These are phyloP conservation scores for Oscheius myriophilus DNA, from an alignment of 2,888 invertebrate genomes.

Conservation along the genomic window DNA sequence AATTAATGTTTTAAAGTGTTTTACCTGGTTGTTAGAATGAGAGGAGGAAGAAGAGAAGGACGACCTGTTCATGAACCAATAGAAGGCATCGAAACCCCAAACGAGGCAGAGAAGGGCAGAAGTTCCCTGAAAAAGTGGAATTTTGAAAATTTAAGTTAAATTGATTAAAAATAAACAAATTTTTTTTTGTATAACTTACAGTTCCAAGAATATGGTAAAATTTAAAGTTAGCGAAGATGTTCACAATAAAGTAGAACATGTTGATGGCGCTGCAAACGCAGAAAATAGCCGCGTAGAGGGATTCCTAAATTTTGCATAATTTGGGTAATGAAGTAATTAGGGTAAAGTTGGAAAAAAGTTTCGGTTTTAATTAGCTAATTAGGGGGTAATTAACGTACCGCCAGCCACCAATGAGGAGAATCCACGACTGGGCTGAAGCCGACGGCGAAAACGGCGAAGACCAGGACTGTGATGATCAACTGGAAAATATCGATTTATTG, in stretches of 20 bases:
- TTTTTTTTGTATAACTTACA: constrained; percentile 23
- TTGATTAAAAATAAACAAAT: neutral
- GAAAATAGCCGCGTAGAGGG: constrained; percentile 36
- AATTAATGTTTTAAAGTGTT: neutral
- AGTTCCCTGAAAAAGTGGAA: constrained; percentile 1
- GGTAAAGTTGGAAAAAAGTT: too few species aligned
- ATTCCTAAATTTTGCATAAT: constrained; percentile 36
- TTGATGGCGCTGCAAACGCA: constrained; percentile 44
- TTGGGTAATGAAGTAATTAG: too few species aligned
- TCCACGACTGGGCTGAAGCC: constrained; percentile 28
- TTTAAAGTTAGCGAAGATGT: constrained; percentile 49
- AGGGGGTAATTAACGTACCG: constrained; percentile 21
- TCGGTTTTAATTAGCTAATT: too few species aligned
- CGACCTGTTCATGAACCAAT: constrained; percentile 13
- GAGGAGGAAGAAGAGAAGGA: neutral
- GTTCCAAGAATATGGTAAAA: constrained; percentile 41
- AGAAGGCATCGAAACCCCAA: constrained; percentile 32
- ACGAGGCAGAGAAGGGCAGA: constrained; percentile 22
- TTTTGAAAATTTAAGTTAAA: too few species aligned
- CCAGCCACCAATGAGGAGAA: constrained; percentile 29
- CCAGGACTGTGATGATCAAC: constrained; percentile 37
- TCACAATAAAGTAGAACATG: constrained; percentile 46
- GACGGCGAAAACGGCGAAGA: constrained; percentile 41
- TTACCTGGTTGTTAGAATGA: constrained; percentile 21
- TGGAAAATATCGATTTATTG: constrained; percentile 8